Base-by-base conservation (phyloP, 1,140 invertebrate species). In the Carcinoscorpius rotundicauda region DNA sequence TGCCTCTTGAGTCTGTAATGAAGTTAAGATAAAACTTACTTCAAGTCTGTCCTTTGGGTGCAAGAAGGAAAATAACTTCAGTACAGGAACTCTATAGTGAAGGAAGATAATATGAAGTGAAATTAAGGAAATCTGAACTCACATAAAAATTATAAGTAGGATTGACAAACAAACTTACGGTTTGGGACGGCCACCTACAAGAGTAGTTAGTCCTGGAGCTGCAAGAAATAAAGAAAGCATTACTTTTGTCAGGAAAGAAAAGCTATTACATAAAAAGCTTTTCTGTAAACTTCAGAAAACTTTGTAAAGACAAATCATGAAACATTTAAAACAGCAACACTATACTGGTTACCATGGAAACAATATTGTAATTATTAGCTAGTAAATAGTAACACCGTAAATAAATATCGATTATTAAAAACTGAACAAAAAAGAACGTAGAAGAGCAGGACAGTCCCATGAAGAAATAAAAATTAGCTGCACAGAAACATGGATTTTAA, bases 171-270 rank as follows among this genome's bases (percentile, higher is more conserved):
- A n/a, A 58, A 61, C 67, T 66, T 64, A 64, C 70, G 79, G 72
- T 71, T 78, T 81, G 49, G 81, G 81, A 69, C 81, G 69, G 3
- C 81, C 81, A 62, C 80, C 80, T 66, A 81, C 76, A 58, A 82
- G 72, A 0, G 72, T 74, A 51, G 79, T 81, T 10, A 82, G 69
- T 11, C 81, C 81, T 58, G 81, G 81, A 60, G 80, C 80, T 78
- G 70, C 62, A 72, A 70, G 29, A 29, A 29, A 29, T 29, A 29
- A 29, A 29, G 29, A 29, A 29, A 29, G 29, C 29, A 29, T 29
- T 29, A 29, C 29, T 29, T 29, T 29, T 29, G 29, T 29, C 29
- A 29, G 29, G 29, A 29, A 29, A 2, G 29, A 29, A 29, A 29
- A 29, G 29, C 29, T 29, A 29, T 29, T 29, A 29, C 29, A 29